Evolutionary conservation across 1,140 invertebrate genomes (phyloP), one percentile per base, ranked within the genome.

Genomic region (Listronotus bonariensis): DNA sequence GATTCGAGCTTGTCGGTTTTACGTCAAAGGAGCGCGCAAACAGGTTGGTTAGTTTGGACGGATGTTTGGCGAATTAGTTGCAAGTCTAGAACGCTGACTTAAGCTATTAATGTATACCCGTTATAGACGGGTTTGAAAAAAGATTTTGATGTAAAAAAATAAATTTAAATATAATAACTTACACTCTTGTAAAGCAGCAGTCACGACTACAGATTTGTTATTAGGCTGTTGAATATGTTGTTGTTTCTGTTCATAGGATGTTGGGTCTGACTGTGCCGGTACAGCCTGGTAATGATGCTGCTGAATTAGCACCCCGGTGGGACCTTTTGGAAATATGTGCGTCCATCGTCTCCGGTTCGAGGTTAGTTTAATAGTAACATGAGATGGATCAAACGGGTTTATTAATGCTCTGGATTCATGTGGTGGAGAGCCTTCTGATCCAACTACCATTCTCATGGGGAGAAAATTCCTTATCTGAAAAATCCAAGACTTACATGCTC

Each of bases 341-440:
- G 96, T 97, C 97, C 97, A 99, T 53, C 97, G 83, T 48, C 96
- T 82, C 49, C 97, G 83, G 80, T 98, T 98, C 48, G 96, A 97
- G 0, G 97, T 99, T 46, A 98, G 81, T 78, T 97, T 97, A 54
- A 98, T 95, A 34, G 94, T 95, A 57, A 98, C 94, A 76, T 97
- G 92, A 0, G 95, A 96, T 0, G 96, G 96, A 78, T 97, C 95
- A 80, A 99, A 99, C 0, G 97, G 97, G 82, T 99, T 99, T 60
- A 99, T 93, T 8, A 94, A 81, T 2, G 91, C 91, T 57, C 90
- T 80, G 0, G 75, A 75, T 58, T 75, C 75, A 32, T 74, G 57
- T 14, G 76, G 74, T 1, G 82, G 81, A 5, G 81, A 81, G 38
- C 80, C 84, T 68, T 85, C 85, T 31, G 84, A 86, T 15, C 84